Base-by-base conservation (phyloP, 2,888 invertebrate genomes). In the Eilema caniola region DNA sequence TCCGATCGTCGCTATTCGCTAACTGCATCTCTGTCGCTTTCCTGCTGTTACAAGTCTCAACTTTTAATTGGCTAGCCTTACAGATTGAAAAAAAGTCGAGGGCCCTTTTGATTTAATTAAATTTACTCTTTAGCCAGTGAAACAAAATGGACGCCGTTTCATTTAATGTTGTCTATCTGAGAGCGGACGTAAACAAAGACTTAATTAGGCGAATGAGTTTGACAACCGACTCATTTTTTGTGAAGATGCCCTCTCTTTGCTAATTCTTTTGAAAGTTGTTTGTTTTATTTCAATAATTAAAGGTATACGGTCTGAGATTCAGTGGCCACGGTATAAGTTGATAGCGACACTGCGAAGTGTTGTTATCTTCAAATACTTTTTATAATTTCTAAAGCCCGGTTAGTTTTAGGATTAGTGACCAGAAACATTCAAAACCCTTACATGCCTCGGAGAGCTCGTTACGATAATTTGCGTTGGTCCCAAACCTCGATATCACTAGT, bases 31-130 rank as follows among this genome's bases (percentile, higher is more conserved):
- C 24, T 59, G 59, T 59, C 33, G 65, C 88, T 87, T 86, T 85
- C 85, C 88, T 85, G 69, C 67, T 76, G 75, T 85, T 84, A 88
- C 88, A 87, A 90, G 87, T 85, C 89, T 85, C 89, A 93, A 92
- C 92, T 93, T 93, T 93, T 93, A 93, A 93, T 92, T 93, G 93
- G 92, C 93, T 86, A 85, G 86, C 86, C 86, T 87, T 88, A 89
- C 88, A 88, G 89, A 92, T 91, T 91, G 90, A 90, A 92, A 92
- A 37, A 91, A 90, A 90, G 82, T 90, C 87, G 87, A 92, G 90
- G 85, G 88, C 86, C 89, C 89, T 90, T 91, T 88, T 78, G 85
- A 88, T 87, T 92, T 93, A 92, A 93, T 93, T 93, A 92, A 92
- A 92, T 91, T 90, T 89, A 90, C 90, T 90, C 90, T 90, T 88